Evolutionary conservation across 2,797 vertebrate genomes (phyloP).

Genomic region (Pseudopleuronectes americanus): DNA sequence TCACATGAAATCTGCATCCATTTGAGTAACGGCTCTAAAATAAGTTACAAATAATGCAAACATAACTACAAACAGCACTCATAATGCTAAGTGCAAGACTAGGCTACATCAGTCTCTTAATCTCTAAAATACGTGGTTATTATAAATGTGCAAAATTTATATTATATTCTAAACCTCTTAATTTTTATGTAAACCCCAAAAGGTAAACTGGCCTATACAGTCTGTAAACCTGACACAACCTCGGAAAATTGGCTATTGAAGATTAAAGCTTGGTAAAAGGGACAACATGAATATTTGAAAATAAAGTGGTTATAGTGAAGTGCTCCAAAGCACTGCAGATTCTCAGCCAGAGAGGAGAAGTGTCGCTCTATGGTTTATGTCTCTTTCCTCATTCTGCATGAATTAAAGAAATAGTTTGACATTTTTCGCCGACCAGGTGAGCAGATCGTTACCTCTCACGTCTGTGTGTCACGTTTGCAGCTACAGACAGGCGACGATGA

Average conservation of each 20-base stretch:
- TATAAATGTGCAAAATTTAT: slow-evolving; percentile 55
- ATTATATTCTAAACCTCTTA: slow-evolving; percentile 46
- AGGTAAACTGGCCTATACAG: slow-evolving; percentile 46
- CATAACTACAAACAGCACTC: slow-evolving; percentile 22
- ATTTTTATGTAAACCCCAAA: slow-evolving; percentile 47
- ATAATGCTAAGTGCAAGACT: slow-evolving; percentile 46
- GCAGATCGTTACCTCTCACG: neutral
- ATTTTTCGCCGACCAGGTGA: neutral
- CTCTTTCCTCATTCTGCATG: slow-evolving; percentile 1
- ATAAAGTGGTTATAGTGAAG: slow-evolving; percentile 50
- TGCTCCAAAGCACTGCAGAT: slow-evolving; percentile 40
- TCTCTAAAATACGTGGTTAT: slow-evolving; percentile 37
- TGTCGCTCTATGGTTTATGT: slow-evolving; percentile 1
- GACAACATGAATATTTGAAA: slow-evolving; percentile 24
- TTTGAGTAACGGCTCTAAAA: slow-evolving; percentile 37
- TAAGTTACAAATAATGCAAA: slow-evolving; percentile 26
- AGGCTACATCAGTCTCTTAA: slow-evolving; percentile 22
- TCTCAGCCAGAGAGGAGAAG: slow-evolving; percentile 5
- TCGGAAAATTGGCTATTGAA: slow-evolving; percentile 8
- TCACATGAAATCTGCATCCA: slow-evolving; percentile 35
- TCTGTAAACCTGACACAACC: slow-evolving; percentile 43
- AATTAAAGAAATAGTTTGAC: slow-evolving; percentile 9
- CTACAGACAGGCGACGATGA: neutral
- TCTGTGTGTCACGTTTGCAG: neutral
- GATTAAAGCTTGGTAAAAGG: slow-evolving; percentile 19